Conservation (phyloP, 2,888 invertebrate genomes). For the Calliopum simillimum region DNA sequence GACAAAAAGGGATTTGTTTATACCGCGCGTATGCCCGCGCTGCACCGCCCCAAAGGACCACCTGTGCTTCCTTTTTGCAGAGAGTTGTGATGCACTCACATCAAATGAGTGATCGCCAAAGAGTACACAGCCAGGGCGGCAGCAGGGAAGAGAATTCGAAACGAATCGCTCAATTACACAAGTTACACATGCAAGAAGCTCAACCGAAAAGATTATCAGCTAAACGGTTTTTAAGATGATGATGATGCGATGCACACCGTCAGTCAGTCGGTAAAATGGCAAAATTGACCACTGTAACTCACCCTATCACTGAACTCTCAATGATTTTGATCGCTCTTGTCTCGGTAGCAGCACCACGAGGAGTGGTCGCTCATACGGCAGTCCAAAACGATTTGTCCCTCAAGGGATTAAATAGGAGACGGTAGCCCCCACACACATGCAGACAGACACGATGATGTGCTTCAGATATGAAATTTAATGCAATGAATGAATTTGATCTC, state of each 20-base stretch:
- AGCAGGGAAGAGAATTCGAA: too few relatives aligned
- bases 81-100: background rate
- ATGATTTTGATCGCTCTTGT: too few relatives aligned
- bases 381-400: slow-evolving; percentile 36
- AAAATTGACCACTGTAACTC: background rate
- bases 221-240: slow-evolving; percentile 22
- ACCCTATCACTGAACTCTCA: background rate
- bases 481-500: background rate
- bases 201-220: slow-evolving; percentile 22
- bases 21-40: background rate
- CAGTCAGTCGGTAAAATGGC: background rate
- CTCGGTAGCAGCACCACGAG: slow-evolving; percentile 5
- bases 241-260: background rate
- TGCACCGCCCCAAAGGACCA: slow-evolving; percentile 24
- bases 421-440: slow-evolving; percentile 25
- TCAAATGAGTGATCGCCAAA: too few relatives aligned
- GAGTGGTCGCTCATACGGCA: slow-evolving; percentile 22
- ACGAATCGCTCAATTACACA: slow-evolving; percentile 33
- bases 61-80: slow-evolving; percentile 20
- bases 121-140: too few relatives aligned
- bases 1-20: slow-evolving; percentile 9
- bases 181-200: slow-evolving; percentile 31
- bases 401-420: slow-evolving; percentile 29
- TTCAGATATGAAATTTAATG: background rate
- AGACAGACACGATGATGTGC: background rate